A percentile compares a stretch with the other conserved stretches of the same genome.
These are phyloP conservation scores for Crossocerus cetratus DNA, from an alignment of 2,888 invertebrate species.

Conservation along the genomic window DNA sequence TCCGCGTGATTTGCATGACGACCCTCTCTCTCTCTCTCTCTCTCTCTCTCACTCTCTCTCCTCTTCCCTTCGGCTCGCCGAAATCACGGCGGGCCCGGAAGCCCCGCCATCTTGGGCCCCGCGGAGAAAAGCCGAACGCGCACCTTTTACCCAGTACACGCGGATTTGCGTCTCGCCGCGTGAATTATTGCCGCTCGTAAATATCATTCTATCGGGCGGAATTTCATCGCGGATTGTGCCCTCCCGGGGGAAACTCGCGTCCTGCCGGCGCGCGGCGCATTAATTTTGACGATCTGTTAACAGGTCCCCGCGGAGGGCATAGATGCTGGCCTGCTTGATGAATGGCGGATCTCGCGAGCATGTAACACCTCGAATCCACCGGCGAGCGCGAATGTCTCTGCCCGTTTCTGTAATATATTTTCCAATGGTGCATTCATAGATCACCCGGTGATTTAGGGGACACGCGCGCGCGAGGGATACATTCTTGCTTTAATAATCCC, in stretches of 20 bases:
- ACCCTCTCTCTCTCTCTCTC: too few species aligned
- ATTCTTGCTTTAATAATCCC: constrained; percentile 36
- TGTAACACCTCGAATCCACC: constrained; percentile 15
- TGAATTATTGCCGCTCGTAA: not conserved
- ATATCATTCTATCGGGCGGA: not conserved
- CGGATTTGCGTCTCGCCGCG: not conserved
- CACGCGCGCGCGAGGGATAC: constrained; percentile 8
- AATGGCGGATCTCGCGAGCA: constrained; percentile 25
- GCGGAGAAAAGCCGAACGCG: not conserved
- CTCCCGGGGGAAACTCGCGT: constrained; percentile 32
- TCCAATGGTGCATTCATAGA: constrained; percentile 21
- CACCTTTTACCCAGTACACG: not conserved
- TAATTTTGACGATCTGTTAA: constrained; percentile 45
- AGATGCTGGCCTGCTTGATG: constrained; percentile 23
- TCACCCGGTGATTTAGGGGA: constrained; percentile 24
- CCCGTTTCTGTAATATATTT: constrained; percentile 35
- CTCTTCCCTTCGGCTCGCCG: not conserved
- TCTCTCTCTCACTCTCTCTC: too few species aligned
- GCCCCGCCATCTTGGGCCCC: too few species aligned
- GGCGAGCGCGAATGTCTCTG: constrained; percentile 29
- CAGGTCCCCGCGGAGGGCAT: constrained; percentile 22
- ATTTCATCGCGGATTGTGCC: not conserved
- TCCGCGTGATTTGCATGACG: constrained; percentile 28
- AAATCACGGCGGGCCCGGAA: too few species aligned
- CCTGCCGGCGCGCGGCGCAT: constrained; percentile 28